Conservation (phyloP, 2,113 vertebrate species). For the Lipophrys pholis region DNA sequence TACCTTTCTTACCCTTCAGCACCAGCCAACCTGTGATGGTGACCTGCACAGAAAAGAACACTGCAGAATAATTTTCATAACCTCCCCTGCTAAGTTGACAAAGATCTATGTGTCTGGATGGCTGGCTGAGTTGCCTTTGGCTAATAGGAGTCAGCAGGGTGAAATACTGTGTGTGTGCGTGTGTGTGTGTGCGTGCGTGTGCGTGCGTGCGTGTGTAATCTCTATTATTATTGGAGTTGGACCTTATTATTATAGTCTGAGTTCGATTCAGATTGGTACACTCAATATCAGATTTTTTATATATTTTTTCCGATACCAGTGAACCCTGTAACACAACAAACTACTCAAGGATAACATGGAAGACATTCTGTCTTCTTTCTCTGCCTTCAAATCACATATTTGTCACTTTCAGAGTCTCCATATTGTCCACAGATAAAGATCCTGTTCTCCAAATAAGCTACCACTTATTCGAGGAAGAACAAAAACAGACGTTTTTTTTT, state of each 20-base stretch:
- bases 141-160: conserved; percentile 37
- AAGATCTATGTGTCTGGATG: conserved; percentile 53
- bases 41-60: conserved; percentile 41
- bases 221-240: conserved; percentile 3
- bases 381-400: too few relatives aligned
- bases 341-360: too few relatives aligned
- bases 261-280: neutral
- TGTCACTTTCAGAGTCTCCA: too few relatives aligned
- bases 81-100: conserved; percentile 48
- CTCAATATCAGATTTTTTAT: neutral
- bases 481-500: too few relatives aligned
- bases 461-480: too few relatives aligned
- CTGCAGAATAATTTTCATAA: conserved; percentile 46
- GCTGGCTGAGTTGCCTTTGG: conserved; percentile 39
- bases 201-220: neutral
- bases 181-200: neutral
- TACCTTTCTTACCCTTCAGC: conserved; percentile 1
- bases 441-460: too few relatives aligned
- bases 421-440: too few relatives aligned
- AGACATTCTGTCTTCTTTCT: too few relatives aligned
- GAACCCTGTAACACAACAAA: too few relatives aligned
- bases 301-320: too few relatives aligned
- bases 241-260: conserved; percentile 1
- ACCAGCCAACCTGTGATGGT: conserved; percentile 46
- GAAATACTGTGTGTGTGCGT: conserved; percentile 1